These are phyloP conservation scores for Pseudocheirus occidentalis DNA, from an alignment of 2,797 vertebrate species.

Conservation along the genomic window DNA sequence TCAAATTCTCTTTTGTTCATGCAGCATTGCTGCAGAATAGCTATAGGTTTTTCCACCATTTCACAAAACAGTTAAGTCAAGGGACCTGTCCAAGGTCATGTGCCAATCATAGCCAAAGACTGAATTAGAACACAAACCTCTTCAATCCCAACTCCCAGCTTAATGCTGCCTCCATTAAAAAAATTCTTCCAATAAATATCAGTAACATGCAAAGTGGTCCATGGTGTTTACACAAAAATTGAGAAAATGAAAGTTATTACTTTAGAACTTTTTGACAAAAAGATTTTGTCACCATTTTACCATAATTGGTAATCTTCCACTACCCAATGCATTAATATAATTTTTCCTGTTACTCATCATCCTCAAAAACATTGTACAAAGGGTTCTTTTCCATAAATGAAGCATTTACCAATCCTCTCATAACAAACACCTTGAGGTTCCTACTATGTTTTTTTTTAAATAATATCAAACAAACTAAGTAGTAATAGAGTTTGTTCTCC, in stretches of 20 bases:
- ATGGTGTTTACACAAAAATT: constrained; percentile 36
- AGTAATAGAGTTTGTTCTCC: constrained; percentile 33
- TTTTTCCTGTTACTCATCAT: neutral
- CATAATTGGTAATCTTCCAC: no score
- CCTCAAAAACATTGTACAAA: constrained; percentile 23
- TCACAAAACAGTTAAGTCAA: neutral
- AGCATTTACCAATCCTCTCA: neutral
- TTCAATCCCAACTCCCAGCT: neutral
- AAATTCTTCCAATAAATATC: constrained; percentile 17
- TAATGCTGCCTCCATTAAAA: constrained; percentile 28
- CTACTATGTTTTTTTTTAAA: constrained; percentile 43
- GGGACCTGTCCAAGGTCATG: neutral
- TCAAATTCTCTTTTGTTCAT: constrained; percentile 20
- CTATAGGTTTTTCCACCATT: neutral
- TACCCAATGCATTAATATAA: neutral
- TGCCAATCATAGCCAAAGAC: neutral
- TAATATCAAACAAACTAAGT: constrained; percentile 46
- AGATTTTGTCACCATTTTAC: neutral
- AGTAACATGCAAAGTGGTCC: neutral
- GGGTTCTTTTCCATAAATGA: constrained; percentile 27
- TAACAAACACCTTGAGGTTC: constrained; percentile 14
- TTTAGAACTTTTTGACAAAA: neutral
- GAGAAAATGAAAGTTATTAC: neutral
- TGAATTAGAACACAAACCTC: constrained; percentile 1
- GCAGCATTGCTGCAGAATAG: neutral